A percentile compares a stretch with the other conserved stretches of the same genome.
phyloP scores from a whole-genome alignment of 2,113 vertebrate genomes.

The Pedetes capensis region DNA sequence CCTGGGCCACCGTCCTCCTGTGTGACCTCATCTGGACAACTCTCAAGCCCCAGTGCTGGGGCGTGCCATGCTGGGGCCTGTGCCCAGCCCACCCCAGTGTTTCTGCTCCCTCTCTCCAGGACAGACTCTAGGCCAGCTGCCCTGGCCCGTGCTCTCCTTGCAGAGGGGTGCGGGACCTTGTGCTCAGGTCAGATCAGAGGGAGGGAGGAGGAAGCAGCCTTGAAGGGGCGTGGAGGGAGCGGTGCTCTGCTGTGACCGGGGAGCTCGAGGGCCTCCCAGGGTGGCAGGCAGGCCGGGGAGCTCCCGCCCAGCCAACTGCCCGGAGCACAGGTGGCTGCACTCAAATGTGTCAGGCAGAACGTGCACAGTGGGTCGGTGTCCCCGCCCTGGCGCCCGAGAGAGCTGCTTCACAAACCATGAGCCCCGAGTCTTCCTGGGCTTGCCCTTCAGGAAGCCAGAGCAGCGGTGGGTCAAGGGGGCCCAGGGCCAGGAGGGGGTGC shows the following conservation, averaged over 20 bases:
- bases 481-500: neutral
- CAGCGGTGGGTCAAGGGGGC: too few species aligned
- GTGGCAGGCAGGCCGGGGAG: neutral
- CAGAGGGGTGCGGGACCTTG: neutral
- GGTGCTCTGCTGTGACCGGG: neutral
- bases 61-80: neutral
- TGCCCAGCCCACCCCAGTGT: neutral
- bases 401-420: neutral
- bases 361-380: too few species aligned
- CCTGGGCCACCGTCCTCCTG: neutral
- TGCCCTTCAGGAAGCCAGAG: neutral
- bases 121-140: neutral
- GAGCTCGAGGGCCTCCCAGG: neutral
- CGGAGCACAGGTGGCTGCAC: neutral
- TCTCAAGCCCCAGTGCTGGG: neutral
- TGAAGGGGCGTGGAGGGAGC: neutral
- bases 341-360: too few species aligned
- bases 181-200: neutral
- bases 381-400: neutral
- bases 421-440: too few species aligned
- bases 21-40: neutral
- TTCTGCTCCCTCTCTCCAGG: neutral
- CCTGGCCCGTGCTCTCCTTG: neutral
- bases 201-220: neutral
- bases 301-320: too few species aligned